Base-by-base conservation (phyloP, 2,888 invertebrate species). In the Microctonus hyperodae region DNA sequence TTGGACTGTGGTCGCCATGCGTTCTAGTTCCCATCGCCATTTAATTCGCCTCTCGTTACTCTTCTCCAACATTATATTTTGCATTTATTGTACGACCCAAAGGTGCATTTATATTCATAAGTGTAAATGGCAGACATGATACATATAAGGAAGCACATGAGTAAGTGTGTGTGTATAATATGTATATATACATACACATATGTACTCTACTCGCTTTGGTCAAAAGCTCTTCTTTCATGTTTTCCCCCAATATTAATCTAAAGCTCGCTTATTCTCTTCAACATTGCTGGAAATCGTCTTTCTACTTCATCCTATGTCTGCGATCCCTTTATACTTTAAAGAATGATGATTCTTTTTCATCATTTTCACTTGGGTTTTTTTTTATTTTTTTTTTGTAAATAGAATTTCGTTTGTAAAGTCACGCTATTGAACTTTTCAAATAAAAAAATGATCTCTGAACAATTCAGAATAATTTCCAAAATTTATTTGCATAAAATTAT, bases 71-170 rank as follows among this genome's bases (percentile, higher is more conserved):
- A 44, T 16, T 16, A n/a, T 44, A n/a, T 35, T 16, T 23, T 22
- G 76, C 76, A 79, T 79, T 79, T 79, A 81, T 80, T 77, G 78
- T 74, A 71, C 71, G 75, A 73, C 75, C 76, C 76, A 66, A 75
- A 76, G 76, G 76, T 75, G 74, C 78, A 79, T 81, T 81, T 81
- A 81, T 81, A 81, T 81, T 81, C 81, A 81, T 81, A 81, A 81
- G 78, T 80, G 79, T 79, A 81, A 81, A 79, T 78, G 77, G 74
- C 71, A 69, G 70, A 71, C 71, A 69, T 70, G 68, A 72, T 69
- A 68, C 66, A 69, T n/a, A n/a, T n/a, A n/a, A n/a, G n/a, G n/a
- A n/a, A n/a, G n/a, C n/a, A n/a, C n/a, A n/a, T n/a, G n/a, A n/a
- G n/a, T n/a, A n/a, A n/a, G n/a, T n/a, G n/a, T n/a, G n/a, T n/a